Evolutionary conservation across 2,113 vertebrate genomes (phyloP), one percentile per base, ranked within the genome.

Genomic region (Lynx canadensis): DNA sequence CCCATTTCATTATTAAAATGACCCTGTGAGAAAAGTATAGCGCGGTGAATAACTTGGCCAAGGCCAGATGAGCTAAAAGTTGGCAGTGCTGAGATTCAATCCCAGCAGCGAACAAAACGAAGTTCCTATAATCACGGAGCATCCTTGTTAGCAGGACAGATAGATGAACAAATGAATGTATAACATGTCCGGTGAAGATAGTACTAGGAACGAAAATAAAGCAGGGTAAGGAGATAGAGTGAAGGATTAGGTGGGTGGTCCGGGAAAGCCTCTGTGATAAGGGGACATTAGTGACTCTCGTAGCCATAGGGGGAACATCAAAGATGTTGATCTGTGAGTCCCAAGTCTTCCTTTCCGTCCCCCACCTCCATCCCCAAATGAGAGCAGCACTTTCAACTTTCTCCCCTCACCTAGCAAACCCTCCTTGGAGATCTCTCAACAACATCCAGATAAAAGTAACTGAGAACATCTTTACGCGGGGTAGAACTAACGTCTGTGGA

Each of bases 1-100:
- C 45, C 19, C 65, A 76, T 91, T 97, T 94, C 87, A 90, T 97
- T 41, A 91, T 84, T 95, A 80, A 68, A 94, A 52, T 38, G 78
- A 94, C 48, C 33, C 71, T 16, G 27, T 78, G 41, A 29, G 94
- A 60, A 90, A 76, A 12, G 50, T 13, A 60, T 0, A 89, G n/a
- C 71, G 76, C 86, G 29, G 45, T 38, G 41, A 82, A 6, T 68
- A 71, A 73, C 57, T 15, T 9, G n/a, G 41, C 79, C 68, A 80
- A 80, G 71, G 45, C 57, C 89, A 91, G 83, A 71, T n/a, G 3
- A 89, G 93, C 33, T 74, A 82, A 0, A n/a, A 83, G 74, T 19
- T 60, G 78, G 94, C 81, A 90, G 83, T 48, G 27, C 55, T 48
- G 82, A 91, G 92, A 60, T 18, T 9, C 4, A 55, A 36, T 55